A percentile compares a stretch with the other conserved stretches of the same genome.
phyloP scores from a whole-genome alignment of 2,113 vertebrate genomes.

The Etheostoma cragini region DNA sequence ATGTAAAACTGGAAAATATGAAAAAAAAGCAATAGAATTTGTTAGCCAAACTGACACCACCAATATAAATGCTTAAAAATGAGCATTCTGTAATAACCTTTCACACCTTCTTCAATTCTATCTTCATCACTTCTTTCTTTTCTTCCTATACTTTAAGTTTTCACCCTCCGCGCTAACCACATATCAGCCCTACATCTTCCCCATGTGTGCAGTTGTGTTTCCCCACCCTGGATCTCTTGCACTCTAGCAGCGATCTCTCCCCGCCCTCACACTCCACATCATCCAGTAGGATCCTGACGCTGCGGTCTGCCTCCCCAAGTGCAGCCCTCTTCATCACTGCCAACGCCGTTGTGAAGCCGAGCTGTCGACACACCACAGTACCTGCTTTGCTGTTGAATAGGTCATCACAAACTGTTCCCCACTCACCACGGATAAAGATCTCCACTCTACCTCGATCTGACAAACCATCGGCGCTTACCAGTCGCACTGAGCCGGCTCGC shows the following conservation, averaged over 20 bases:
- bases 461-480: conserved; percentile 70
- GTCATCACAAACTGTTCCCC: conserved; percentile 83
- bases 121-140: not conserved
- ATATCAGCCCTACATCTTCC: conserved; percentile 81
- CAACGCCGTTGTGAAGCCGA: conserved; percentile 70
- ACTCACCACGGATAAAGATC: conserved; percentile 79
- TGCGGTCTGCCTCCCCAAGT: conserved; percentile 67
- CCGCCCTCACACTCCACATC: conserved; percentile 82
- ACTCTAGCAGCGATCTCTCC: conserved; percentile 78
- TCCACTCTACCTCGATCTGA: conserved; percentile 78
- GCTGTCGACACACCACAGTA: conserved; percentile 80
- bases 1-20: not conserved
- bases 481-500: conserved; percentile 77
- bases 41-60: not conserved
- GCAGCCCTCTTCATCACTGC: conserved; percentile 75
- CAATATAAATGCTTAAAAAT: conserved; percentile 6
- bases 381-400: conserved; percentile 75
- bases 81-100: not conserved
- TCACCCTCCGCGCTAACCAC: conserved; percentile 34
- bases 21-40: conserved; percentile 1
- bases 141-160: conserved; percentile 3
- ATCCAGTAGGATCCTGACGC: conserved; percentile 74
- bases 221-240: conserved; percentile 77
- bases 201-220: conserved; percentile 80
- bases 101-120: not conserved